Base-by-base conservation (phyloP, 2,888 invertebrate genomes). In the Lithophane leautieri region DNA sequence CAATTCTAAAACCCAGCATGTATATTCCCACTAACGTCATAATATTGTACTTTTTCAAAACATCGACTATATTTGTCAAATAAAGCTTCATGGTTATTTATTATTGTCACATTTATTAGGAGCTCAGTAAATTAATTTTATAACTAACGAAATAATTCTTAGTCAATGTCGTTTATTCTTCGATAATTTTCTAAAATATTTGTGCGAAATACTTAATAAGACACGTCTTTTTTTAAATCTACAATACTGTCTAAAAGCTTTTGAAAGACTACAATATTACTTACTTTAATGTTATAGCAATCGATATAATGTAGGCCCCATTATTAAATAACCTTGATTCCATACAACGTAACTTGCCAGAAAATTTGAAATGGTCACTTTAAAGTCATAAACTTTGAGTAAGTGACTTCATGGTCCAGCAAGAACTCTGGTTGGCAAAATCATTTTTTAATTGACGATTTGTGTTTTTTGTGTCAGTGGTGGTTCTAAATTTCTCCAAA, bases 1-100 rank as follows among this genome's bases (percentile, higher is more conserved):
- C 47, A 76, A 78, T 72, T 79, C 63, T 79, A 61, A 81, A 88
- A 82, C 79, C 86, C 81, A 89, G 90, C 89, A 92, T 92, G 92
- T 85, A 87, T 86, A 82, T 83, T 81, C 79, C 84, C 79, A 86
- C 78, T 81, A 81, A 83, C 67, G 73, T 80, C 78, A 84, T 84
- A 84, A 83, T 84, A 84, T 73, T 81, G 79, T 83, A 86, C 68
- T 78, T 84, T 76, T 84, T 80, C 52, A 84, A 83, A 71, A 76
- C 80, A 70, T 74, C 34, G 60, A 80, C 65, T 71, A 68, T 54
- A n/a, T 44, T 62, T 50, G 63, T 75, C 42, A 70, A 60, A 52
- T 70, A 62, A 68, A 74, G 75, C 73, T 81, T 72, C 62, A 52
- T 65, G 28, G 72, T 81, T 42, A 44, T 75, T 82, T 50, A 19